phyloP scores from a whole-genome alignment of 30 jellyfish, hydroid and myxozoan species.

The Nemopilema nomurai region DNA sequence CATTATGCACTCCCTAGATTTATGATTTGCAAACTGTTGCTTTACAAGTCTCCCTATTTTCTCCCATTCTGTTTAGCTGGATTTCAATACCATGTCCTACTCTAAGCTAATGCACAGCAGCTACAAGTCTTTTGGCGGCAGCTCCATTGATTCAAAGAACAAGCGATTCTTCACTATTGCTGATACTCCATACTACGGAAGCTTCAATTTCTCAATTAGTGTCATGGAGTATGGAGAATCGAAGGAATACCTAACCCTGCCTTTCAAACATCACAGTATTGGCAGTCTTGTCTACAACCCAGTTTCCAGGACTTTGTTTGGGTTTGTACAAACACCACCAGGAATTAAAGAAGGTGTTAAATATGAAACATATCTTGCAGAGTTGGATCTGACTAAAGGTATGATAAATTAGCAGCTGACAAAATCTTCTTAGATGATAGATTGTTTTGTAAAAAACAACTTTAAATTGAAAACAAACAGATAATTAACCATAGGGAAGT shows the following conservation, averaged over 20 bases:
- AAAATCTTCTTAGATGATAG: no score
- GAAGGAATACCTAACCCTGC: slow-evolving; percentile 10
- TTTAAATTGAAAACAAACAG: no score
- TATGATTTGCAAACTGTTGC: no score
- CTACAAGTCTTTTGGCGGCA: slow-evolving; percentile 41
- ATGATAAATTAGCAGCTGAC: neutral
- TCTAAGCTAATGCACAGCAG: slow-evolving; percentile 24
- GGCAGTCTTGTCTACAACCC: slow-evolving; percentile 37
- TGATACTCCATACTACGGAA: slow-evolving; percentile 22
- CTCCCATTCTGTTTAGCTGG: neutral
- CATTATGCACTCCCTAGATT: no score
- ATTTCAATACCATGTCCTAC: slow-evolving; percentile 5
- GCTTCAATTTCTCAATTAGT: slow-evolving; percentile 32
- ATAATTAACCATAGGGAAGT: no score
- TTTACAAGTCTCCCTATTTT: neutral
- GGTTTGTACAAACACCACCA: slow-evolving; percentile 44
- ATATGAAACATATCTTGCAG: slow-evolving; percentile 37
- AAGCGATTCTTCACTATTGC: slow-evolving; percentile 41
- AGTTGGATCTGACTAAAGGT: slow-evolving; percentile 21
- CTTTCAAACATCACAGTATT: slow-evolving; percentile 26
- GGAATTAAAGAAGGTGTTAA: slow-evolving; percentile 15
- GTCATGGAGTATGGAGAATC: slow-evolving; percentile 12
- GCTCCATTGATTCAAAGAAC: slow-evolving; percentile 24
- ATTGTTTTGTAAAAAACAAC: no score
- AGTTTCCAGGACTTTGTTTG: neutral